phyloP scores from a whole-genome alignment of 1,140 invertebrate genomes.

The Cydia strobilella region DNA sequence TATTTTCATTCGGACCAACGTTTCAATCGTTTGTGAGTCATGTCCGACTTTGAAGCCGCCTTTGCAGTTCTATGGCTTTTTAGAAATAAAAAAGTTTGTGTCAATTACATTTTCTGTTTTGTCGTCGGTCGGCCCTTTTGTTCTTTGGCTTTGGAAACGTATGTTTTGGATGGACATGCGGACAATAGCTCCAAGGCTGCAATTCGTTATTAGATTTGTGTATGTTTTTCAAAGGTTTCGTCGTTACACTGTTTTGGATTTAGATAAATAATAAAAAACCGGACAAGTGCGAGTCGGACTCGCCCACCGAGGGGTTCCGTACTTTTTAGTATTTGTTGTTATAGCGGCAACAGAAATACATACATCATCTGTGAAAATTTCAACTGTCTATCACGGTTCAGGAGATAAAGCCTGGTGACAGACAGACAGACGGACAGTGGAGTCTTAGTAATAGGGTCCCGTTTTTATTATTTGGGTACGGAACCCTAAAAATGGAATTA shows the following conservation, averaged over 20 bases:
- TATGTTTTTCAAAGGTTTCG: conserved; percentile 24
- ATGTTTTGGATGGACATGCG: conserved; percentile 23
- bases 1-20: conserved; percentile 56
- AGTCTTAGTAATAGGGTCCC: too few relatives aligned
- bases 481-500: too few relatives aligned
- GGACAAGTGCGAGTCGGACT: too few relatives aligned
- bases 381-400: too few relatives aligned
- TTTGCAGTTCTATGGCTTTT: conserved; percentile 50
- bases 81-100: conserved; percentile 47
- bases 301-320: too few relatives aligned
- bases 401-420: too few relatives aligned
- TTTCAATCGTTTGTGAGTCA: conserved; percentile 67
- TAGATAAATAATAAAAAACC: background rate
- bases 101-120: conserved; percentile 60
- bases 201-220: conserved; percentile 15
- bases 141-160: conserved; percentile 22
- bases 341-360: too few relatives aligned
- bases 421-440: too few relatives aligned
- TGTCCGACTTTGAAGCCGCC: conserved; percentile 53
- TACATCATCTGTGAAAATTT: too few relatives aligned
- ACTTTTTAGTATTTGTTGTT: too few relatives aligned
- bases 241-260: background rate
- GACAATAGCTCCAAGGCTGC: conserved; percentile 19
- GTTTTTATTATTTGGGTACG: too few relatives aligned
- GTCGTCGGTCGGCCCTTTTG: conserved; percentile 33